Evolutionary conservation across 2,797 vertebrate species (phyloP).

Genomic region (Spheniscus humboldti): DNA sequence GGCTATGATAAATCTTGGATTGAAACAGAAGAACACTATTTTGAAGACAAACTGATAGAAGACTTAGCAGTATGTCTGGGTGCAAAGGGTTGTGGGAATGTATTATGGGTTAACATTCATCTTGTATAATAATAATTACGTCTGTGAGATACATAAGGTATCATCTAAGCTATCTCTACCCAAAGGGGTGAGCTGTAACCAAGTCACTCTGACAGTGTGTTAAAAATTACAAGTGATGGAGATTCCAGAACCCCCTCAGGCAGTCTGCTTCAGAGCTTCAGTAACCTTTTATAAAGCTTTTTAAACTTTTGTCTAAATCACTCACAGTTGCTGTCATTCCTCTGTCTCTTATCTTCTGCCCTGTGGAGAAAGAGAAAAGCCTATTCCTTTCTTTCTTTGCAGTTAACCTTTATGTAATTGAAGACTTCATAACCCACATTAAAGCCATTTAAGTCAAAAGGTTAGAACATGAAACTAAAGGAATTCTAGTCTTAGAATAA

Average conservation of each 20-base stretch:
- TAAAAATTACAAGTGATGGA: not conserved
- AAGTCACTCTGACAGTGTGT: not conserved
- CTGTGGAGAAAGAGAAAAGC: not conserved
- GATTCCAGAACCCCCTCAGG: not conserved
- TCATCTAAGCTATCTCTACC: not conserved
- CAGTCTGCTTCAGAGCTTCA: not conserved
- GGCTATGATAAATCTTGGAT: conserved; percentile 98
- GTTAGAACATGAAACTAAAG: not conserved
- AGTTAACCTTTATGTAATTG: not conserved
- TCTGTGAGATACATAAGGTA: not conserved
- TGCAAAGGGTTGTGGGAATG: not conserved
- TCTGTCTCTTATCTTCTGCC: not conserved
- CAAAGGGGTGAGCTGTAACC: not conserved
- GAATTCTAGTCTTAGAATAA: not conserved
- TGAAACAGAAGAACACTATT: conserved; percentile 94
- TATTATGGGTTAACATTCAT: not conserved
- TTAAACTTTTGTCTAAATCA: not conserved
- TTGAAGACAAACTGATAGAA: conserved; percentile 96
- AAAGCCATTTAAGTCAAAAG: not conserved
- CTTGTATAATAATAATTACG: not conserved
- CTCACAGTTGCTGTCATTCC: not conserved
- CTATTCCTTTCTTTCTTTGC: not conserved
- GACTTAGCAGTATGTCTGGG: conserved; percentile 87
- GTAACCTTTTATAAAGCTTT: not conserved
- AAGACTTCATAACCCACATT: not conserved